phyloP scores from a whole-genome alignment of 2,888 invertebrate genomes.

The Phyto melanocephala region DNA sequence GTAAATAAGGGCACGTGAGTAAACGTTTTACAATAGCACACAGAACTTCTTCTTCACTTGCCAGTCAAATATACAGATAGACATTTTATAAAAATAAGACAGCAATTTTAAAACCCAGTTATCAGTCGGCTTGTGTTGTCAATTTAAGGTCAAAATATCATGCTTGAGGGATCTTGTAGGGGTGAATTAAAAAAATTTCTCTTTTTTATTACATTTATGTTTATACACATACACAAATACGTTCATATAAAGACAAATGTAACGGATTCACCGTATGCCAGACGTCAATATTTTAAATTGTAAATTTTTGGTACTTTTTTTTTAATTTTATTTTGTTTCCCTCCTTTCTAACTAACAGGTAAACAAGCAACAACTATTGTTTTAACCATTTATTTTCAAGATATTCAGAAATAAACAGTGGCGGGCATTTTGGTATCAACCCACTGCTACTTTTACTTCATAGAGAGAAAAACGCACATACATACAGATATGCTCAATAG shows the following conservation, averaged over 20 bases:
- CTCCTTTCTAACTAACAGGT: conserved; percentile 36
- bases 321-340: background rate
- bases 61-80: conserved; percentile 11
- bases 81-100: background rate
- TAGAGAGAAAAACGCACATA: background rate
- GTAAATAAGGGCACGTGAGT: conserved; percentile 60
- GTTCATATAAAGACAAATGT: conserved; percentile 57
- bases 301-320: background rate
- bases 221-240: background rate
- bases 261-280: conserved; percentile 76
- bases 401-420: conserved; percentile 8
- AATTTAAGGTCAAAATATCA: conserved; percentile 49
- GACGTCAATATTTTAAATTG: conserved; percentile 48
- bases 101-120: conserved; percentile 14
- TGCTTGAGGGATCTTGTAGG: conserved; percentile 60
- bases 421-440: conserved; percentile 33
- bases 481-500: background rate
- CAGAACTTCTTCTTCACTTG: conserved; percentile 37
- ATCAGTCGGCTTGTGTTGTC: conserved; percentile 60
- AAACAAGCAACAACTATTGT: conserved; percentile 40
- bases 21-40: conserved; percentile 8
- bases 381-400: conserved; percentile 24
- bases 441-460: conserved; percentile 35
- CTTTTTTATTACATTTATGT: conserved; percentile 15
- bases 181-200: conserved; percentile 53